Evolutionary conservation across 2,113 vertebrate species (phyloP), one percentile per base, ranked within the genome.

Genomic region (Engraulis encrasicolus): DNA sequence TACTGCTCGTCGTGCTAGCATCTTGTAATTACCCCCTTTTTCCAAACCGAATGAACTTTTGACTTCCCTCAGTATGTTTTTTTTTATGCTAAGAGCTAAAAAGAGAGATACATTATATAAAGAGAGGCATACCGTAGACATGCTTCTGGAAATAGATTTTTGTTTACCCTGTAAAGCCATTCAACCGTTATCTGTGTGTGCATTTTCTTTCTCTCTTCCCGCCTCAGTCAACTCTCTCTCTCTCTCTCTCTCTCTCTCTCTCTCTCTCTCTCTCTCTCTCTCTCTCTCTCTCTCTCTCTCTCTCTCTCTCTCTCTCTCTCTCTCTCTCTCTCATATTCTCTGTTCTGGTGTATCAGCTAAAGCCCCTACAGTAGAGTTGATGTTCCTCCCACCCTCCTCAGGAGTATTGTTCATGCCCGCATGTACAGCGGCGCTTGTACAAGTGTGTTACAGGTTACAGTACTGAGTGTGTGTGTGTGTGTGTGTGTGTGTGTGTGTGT

Each of bases 271-370:
- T n/a, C n/a, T n/a, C n/a, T n/a, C n/a, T n/a, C n/a, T n/a, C n/a
- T n/a, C n/a, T n/a, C n/a, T n/a, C n/a, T n/a, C n/a, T n/a, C n/a
- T n/a, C n/a, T n/a, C n/a, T n/a, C n/a, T n/a, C n/a, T n/a, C n/a
- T n/a, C n/a, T n/a, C n/a, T n/a, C n/a, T n/a, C n/a, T n/a, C n/a
- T n/a, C n/a, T n/a, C n/a, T n/a, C n/a, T n/a, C n/a, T n/a, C n/a
- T n/a, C n/a, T n/a, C n/a, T n/a, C n/a, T n/a, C n/a, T n/a, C n/a
- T n/a, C n/a, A n/a, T n/a, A n/a, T n/a, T n/a, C n/a, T 74, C 31
- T 74, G 66, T n/a, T 31, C 12, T 17, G 66, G 66, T 34, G 66
- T 74, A 66, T 74, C 66, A 31, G 66, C 66, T 74, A 74, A 74
- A 74, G 11, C 66, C 66, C 66, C n/a, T n/a, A n/a, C n/a, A n/a